Evolutionary conservation across 2,797 vertebrate species (phyloP), one percentile per base, ranked within the genome.

Genomic region (Notolepis coatsorum): DNA sequence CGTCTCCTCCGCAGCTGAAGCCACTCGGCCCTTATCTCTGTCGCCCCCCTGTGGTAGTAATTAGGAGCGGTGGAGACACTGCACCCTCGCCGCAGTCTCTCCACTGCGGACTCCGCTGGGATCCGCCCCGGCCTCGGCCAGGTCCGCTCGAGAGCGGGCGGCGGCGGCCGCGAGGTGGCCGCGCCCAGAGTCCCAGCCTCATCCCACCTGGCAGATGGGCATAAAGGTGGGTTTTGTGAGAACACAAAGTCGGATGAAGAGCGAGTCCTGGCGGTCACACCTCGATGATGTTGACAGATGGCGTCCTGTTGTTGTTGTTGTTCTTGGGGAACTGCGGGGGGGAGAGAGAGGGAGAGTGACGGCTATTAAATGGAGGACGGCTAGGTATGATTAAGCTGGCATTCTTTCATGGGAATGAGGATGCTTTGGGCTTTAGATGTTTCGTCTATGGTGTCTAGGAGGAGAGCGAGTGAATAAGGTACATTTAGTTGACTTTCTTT

Each of bases 241-340:
- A 64, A 74, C 75, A 63, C 63, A 64, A 72, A 71, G 76, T 88
- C 75, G 51, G 37, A 74, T 74, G 48, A 43, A 67, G 64, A 75
- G 58, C 61, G 65, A 69, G 47, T 65, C 74, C 68, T 77, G 81
- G 78, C 85, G 82, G 89, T 95, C 94, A 96, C 62, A 92, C 94
- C 89, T 96, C 93, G 0, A 93, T 95, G 90, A 95, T 94, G 69
- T 94, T 95, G 90, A 95, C 93, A 24, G 92, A 96, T 82, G 93
- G 90, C 85, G 93, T 89, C 82, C 84, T 90, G 83, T 87, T 90
- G 80, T 93, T 93, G 90, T 77, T 85, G 77, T 88, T 90, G 80
- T 94, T 95, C 90, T 95, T 91, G 69, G 94, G 91, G 70, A 93
- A 92, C 93, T 94, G 79, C 68, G 75, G 88, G 73, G 71, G 72